Base-by-base conservation (phyloP, 2,888 invertebrate genomes). In the Elysia crispata region DNA sequence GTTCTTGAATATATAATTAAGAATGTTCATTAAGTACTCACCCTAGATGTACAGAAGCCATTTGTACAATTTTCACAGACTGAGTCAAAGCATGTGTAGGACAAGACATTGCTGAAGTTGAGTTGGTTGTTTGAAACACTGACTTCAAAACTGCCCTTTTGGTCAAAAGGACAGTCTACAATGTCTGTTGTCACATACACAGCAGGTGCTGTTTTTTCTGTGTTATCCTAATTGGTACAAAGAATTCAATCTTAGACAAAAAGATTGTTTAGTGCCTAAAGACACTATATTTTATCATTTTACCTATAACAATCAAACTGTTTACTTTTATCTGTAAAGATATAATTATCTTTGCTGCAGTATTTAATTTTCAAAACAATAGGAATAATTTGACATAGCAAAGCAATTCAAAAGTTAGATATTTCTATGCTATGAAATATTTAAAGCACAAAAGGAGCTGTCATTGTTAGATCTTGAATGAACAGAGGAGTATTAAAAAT, bases 31-130 rank as follows among this genome's bases (percentile, higher is more conserved):
- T 6, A 41, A 41, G 41, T 41, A 0, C 77, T 83, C 66, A 84
- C 84, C 82, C 81, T 79, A 1, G 57, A 15, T 23, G 66, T 41
- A 33, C 85, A 85, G 13, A 72, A 77, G 20, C 33, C 49, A 25
- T 23, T 20, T 25, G 70, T 74, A 57, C 85, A 85, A 69, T 80
- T 81, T n/a, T 80, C 67, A 84, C 85, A 85, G n/a, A 85, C 67
- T 41, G 85, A 85, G 77, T 85, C 81, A 76, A 76, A 84, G 62
- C 76, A 62, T 18, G 62, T 60, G 76, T 75, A 85, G 30, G 31
- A 6, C 0, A 83, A 72, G 15, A 28, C 28, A n/a, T 77, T 73
- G 60, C 83, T 83, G 18, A 62, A 64, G 57, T 66, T 83, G 31
- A 62, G 11, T 8, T 79, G 79, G 69, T 83, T 80, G 73, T 83